phyloP scores from a whole-genome alignment of 1,140 invertebrate genomes.

The Asobara japonica region DNA sequence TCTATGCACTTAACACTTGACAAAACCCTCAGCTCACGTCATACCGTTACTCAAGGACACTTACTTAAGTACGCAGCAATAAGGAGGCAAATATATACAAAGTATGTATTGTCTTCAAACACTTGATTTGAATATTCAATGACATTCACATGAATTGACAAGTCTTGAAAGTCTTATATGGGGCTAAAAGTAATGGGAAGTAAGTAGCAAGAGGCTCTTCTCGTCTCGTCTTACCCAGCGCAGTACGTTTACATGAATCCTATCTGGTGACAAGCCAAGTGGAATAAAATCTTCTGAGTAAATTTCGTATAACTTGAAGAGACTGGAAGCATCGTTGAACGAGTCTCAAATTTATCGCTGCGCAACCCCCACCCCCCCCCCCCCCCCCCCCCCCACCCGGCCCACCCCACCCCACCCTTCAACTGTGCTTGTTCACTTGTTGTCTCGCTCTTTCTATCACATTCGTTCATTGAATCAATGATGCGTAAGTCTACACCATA shows the following conservation, averaged over 20 bases:
- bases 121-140: slow-evolving; percentile 13
- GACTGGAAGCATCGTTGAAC: slow-evolving; percentile 16
- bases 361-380: no score
- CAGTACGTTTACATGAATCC: background rate
- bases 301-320: slow-evolving; percentile 18
- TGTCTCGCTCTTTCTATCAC: background rate
- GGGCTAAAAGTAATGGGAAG: background rate
- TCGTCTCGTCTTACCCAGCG: background rate
- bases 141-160: slow-evolving; percentile 12
- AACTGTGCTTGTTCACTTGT: background rate
- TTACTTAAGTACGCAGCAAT: background rate
- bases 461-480: slow-evolving; percentile 29
- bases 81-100: background rate
- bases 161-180: slow-evolving; percentile 6
- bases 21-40: slow-evolving; percentile 9
- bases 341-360: slow-evolving; percentile 33
- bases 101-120: background rate
- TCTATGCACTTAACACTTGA: background rate
- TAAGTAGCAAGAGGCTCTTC: background rate
- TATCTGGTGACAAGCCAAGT: slow-evolving; percentile 10
- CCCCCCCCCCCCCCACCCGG: no score
- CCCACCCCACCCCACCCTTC: background rate
- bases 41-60: slow-evolving; percentile 1
- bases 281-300: slow-evolving; percentile 23
- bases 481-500: slow-evolving; percentile 28